Conservation (phyloP, 2,113 vertebrate species). For the Noctilio leporinus region DNA sequence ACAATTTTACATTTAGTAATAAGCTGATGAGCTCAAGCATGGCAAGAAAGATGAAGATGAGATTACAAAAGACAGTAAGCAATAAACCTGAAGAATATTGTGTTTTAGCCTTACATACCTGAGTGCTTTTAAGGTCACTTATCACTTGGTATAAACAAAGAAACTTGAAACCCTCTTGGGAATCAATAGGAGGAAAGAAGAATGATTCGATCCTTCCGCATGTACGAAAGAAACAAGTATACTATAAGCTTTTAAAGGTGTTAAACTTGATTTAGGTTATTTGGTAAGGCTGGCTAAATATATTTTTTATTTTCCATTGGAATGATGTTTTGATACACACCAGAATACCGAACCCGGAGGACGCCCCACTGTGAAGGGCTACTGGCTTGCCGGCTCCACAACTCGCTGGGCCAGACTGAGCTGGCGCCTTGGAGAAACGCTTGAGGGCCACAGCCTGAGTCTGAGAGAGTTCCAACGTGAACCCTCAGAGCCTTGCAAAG, state of each 20-base stretch:
- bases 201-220: neutral
- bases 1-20: neutral
- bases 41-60: neutral
- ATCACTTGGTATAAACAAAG: neutral
- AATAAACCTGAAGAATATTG: neutral
- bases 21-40: neutral
- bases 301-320: neutral
- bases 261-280: neutral
- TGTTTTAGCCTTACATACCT: neutral
- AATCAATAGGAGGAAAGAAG: constrained; percentile 14
- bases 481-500: neutral
- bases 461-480: neutral
- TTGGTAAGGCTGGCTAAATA: neutral
- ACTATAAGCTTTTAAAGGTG: neutral
- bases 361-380: neutral
- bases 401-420: neutral
- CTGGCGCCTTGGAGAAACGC: neutral
- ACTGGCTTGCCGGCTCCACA: neutral
- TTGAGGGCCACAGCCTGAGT: neutral
- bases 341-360: neutral
- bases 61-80: constrained; percentile 24
- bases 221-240: neutral
- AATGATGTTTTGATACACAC: neutral
- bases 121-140: neutral
- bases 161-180: neutral